Conservation (phyloP, 2,113 vertebrate species). For the Hippocampus zosterae region DNA sequence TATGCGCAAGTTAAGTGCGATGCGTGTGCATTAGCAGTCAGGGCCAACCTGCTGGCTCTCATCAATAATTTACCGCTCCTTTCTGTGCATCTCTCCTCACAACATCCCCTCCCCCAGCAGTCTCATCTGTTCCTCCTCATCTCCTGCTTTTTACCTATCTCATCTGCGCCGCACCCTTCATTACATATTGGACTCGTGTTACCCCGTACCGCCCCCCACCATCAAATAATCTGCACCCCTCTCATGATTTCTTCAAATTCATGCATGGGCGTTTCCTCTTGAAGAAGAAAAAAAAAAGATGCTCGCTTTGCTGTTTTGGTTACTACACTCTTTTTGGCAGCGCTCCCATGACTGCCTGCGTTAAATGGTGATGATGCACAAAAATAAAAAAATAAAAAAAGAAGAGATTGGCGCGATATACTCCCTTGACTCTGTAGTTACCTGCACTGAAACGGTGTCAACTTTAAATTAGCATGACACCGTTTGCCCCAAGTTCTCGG, state of each 20-base stretch:
- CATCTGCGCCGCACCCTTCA: conserved; percentile 16
- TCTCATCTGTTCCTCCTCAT: conserved; percentile 37
- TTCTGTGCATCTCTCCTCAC: conserved; percentile 51
- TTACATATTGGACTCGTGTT: conserved; percentile 1
- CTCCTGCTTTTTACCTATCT: conserved; percentile 11
- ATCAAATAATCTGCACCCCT: background rate
- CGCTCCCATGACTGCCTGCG: conserved; percentile 45
- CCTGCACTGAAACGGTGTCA: background rate
- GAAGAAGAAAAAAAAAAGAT: conserved; percentile 3
- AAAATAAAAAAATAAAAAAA: conserved; percentile 26
- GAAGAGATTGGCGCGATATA: background rate
- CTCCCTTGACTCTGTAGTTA: background rate
- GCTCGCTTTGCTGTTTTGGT: conserved; percentile 54
- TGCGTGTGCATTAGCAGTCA: conserved; percentile 55
- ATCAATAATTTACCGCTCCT: conserved; percentile 74
- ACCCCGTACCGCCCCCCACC: background rate
- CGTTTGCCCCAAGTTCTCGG: too few relatives aligned
- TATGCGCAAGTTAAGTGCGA: conserved; percentile 38
- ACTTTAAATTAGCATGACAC: too few relatives aligned
- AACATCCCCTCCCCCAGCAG: conserved; percentile 40
- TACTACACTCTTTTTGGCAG: conserved; percentile 56
- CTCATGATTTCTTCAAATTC: conserved; percentile 5
- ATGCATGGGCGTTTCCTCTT: conserved; percentile 3
- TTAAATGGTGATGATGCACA: conserved; percentile 62
- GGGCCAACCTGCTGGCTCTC: conserved; percentile 66